A percentile compares a stretch with the other conserved stretches of the same genome.
Conservation (phyloP, 2,113 vertebrate species). For the Sula dactylatra region DNA sequence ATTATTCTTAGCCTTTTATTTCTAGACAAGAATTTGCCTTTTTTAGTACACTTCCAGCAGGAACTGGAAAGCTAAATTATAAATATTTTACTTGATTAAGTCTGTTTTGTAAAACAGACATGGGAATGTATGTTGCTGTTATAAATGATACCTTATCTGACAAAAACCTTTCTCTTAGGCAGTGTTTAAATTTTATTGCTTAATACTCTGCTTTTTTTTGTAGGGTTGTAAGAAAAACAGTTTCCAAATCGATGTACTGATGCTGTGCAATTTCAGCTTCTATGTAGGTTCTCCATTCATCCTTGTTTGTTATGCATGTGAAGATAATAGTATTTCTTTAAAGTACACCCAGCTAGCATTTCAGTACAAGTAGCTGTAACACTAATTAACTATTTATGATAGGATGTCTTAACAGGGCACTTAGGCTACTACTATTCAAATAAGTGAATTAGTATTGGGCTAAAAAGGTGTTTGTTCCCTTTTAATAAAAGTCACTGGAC, state of each 20-base stretch:
- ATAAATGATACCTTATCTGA: background rate
- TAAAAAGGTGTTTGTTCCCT: conserved; percentile 18
- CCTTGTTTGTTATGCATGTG: background rate
- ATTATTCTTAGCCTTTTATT: conserved; percentile 25
- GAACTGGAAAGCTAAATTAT: conserved; percentile 12
- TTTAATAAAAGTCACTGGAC: conserved; percentile 1
- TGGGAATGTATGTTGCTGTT: background rate
- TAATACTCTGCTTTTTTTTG: background rate
- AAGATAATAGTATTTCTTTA: background rate
- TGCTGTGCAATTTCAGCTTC: background rate
- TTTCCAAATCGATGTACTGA: background rate
- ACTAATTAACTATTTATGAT: conserved; percentile 25
- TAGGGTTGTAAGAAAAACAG: background rate
- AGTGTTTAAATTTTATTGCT: background rate
- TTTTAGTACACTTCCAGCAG: background rate
- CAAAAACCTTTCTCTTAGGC: background rate
- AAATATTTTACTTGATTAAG: conserved; percentile 36
- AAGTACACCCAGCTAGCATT: background rate
- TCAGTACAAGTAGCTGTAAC: background rate
- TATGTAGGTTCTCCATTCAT: background rate
- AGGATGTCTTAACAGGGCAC: background rate
- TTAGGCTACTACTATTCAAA: background rate
- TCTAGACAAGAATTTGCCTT: background rate
- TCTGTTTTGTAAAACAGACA: background rate
- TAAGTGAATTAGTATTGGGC: background rate